A percentile compares a stretch with the other conserved stretches of the same genome.
These are phyloP conservation scores for Pontoporia blainvillei DNA, from an alignment of 2,113 vertebrate genomes.

Conservation along the genomic window DNA sequence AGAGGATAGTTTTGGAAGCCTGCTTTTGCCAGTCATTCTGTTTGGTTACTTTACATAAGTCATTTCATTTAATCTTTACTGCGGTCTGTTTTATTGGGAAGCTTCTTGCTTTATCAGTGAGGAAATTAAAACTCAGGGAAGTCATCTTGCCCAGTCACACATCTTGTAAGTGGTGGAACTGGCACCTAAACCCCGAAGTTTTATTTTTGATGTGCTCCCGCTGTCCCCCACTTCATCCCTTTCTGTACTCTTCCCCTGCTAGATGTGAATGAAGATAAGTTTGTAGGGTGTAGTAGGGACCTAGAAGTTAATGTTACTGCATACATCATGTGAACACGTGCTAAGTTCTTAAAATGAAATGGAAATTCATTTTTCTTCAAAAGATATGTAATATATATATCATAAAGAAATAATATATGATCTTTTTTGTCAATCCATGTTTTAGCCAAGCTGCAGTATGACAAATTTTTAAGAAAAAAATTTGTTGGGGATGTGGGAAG, in stretches of 20 bases:
- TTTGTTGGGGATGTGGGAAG: neutral
- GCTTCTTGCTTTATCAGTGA: neutral
- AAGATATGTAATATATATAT: neutral
- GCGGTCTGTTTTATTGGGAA: neutral
- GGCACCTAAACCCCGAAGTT: neutral
- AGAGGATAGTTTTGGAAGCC: neutral
- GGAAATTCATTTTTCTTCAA: neutral
- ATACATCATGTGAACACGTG: neutral
- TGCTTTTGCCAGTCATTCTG: neutral
- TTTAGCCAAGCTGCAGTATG: neutral
- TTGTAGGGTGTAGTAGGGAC: neutral
- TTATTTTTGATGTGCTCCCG: neutral
- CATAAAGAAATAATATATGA: neutral
- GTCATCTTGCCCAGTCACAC: neutral
- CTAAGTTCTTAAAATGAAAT: neutral
- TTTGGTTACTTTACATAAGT: neutral
- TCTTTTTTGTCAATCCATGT: neutral
- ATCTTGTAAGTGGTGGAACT: neutral
- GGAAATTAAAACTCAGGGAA: neutral
- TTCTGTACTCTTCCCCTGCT: neutral
- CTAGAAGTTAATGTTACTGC: neutral
- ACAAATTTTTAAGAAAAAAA: neutral
- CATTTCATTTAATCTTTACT: neutral
- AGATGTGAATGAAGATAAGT: neutral
- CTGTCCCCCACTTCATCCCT: neutral